Evolutionary conservation across 2,113 vertebrate species (phyloP).

Genomic region (Coracopsis vasa): DNA sequence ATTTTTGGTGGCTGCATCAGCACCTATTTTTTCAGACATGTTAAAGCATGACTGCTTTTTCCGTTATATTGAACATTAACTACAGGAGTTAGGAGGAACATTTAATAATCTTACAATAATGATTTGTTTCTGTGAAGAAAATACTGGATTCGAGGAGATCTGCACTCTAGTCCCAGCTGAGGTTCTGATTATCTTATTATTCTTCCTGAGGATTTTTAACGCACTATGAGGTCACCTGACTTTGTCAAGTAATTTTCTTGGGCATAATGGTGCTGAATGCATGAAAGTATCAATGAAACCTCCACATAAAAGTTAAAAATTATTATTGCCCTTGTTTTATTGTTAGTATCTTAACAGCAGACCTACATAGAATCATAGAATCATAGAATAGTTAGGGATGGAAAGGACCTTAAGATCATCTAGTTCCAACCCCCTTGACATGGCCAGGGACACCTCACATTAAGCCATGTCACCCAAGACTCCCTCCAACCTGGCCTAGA

Average conservation of each 20-base stretch:
- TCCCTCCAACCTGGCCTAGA: too few relatives aligned
- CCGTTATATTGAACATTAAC: neutral
- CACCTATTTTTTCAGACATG: neutral
- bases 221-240: accelerated
- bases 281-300: neutral
- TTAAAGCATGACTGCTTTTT: neutral
- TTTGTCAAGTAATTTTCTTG: neutral
- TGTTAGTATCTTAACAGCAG: neutral
- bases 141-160: neutral
- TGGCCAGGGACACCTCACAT: too few relatives aligned
- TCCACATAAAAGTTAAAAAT: neutral
- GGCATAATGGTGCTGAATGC: neutral
- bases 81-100: neutral
- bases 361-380: neutral
- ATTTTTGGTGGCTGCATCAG: neutral
- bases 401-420: too few relatives aligned
- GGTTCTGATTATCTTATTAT: neutral
- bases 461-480: too few relatives aligned
- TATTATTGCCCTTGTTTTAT: neutral
- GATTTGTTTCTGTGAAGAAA: neutral
- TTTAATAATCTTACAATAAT: neutral
- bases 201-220: neutral
- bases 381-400: too few relatives aligned
- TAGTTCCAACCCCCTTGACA: too few relatives aligned
- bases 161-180: neutral